Conservation (phyloP, 2,797 vertebrate genomes). For the Anguilla pacifica region DNA sequence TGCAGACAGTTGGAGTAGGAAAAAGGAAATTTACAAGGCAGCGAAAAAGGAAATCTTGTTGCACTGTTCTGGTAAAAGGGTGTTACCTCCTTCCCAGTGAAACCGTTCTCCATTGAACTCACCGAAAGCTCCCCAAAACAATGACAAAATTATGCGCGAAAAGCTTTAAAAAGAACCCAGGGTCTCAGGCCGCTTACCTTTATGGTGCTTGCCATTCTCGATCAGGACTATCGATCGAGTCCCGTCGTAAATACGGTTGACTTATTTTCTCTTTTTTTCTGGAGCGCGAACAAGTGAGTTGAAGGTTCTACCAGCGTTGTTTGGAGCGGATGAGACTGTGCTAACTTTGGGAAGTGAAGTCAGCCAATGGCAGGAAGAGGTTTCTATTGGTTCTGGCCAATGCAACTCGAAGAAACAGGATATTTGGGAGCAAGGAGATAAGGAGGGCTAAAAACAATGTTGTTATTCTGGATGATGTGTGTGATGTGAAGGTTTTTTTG, state of each 20-base stretch:
- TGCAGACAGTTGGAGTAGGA: slow-evolving; percentile 83
- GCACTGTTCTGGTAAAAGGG: slow-evolving; percentile 81
- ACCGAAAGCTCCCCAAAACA: slow-evolving; percentile 28
- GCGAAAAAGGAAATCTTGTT: slow-evolving; percentile 86
- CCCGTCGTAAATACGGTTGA: slow-evolving; percentile 73
- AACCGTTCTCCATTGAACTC: slow-evolving; percentile 61
- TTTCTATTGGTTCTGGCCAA: slow-evolving; percentile 89
- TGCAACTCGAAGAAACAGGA: slow-evolving; percentile 88
- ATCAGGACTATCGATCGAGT: slow-evolving; percentile 79
- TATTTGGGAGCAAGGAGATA: slow-evolving; percentile 92
- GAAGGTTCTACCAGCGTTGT: slow-evolving; percentile 77
- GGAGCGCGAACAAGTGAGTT: slow-evolving; percentile 44
- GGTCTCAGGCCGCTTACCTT: slow-evolving; percentile 79
- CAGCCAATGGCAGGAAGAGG: slow-evolving; percentile 90
- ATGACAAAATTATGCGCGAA: slow-evolving; percentile 71
- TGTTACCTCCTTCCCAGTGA: slow-evolving; percentile 82
- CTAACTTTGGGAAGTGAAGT: slow-evolving; percentile 94
- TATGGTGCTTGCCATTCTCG: slow-evolving; percentile 86
- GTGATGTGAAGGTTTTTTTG: slow-evolving; percentile 67
- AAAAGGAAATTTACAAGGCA: slow-evolving; percentile 90
- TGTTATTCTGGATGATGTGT: slow-evolving; percentile 88
- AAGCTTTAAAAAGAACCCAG: slow-evolving; percentile 48
- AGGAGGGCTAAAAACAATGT: slow-evolving; percentile 89
- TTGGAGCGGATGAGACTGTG: slow-evolving; percentile 93
- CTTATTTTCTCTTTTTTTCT: slow-evolving; percentile 54